phyloP scores from a whole-genome alignment of 2,888 invertebrate genomes.

The Tribolium freemani region DNA sequence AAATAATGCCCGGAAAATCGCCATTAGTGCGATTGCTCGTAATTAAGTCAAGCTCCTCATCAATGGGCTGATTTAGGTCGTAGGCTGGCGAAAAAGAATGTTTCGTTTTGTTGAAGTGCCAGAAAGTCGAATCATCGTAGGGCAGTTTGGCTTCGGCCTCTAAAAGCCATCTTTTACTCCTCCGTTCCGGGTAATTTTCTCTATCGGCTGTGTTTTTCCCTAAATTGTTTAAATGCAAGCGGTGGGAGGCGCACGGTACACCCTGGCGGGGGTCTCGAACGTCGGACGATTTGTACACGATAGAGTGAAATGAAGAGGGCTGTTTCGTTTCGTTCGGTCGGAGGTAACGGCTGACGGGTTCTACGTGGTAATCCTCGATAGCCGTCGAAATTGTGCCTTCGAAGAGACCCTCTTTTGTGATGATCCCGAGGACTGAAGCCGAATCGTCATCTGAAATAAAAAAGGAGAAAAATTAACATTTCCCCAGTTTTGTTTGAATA shows the following conservation, averaged over 20 bases:
- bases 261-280: conserved; percentile 72
- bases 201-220: conserved; percentile 34
- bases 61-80: conserved; percentile 64
- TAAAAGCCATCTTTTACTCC: conserved; percentile 78
- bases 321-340: conserved; percentile 68
- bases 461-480: conserved; percentile 36
- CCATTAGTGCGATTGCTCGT: conserved; percentile 57
- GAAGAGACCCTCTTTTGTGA: conserved; percentile 89
- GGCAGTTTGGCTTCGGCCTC: conserved; percentile 72
- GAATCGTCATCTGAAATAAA: conserved; percentile 87
- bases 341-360: conserved; percentile 80
- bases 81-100: conserved; percentile 69
- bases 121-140: conserved; percentile 68
- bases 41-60: conserved; percentile 63
- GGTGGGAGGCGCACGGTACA: conserved; percentile 62
- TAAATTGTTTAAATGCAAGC: conserved; percentile 58
- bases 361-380: conserved; percentile 87
- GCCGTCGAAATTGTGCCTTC: conserved; percentile 88
- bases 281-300: conserved; percentile 87
- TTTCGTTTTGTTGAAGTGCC: conserved; percentile 68
- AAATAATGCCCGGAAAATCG: conserved; percentile 69
- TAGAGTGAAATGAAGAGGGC: conserved; percentile 78
- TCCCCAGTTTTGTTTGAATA: background rate
- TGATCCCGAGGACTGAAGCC: conserved; percentile 86
- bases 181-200: conserved; percentile 54